These are phyloP conservation scores for Orchestes rusci DNA, from an alignment of 2,888 invertebrate species.

Conservation along the genomic window DNA sequence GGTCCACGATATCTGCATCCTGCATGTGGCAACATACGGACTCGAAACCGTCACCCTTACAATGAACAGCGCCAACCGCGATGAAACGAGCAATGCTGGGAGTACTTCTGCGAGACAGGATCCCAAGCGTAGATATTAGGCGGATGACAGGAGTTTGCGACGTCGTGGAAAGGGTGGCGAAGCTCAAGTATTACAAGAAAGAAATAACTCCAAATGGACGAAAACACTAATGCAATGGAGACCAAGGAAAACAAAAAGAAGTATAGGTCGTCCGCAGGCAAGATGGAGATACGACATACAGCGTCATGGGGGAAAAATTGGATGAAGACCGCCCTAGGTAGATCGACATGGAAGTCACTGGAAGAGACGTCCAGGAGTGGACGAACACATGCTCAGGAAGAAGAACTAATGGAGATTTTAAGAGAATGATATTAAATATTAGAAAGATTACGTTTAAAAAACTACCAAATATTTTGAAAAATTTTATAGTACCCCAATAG, in stretches of 20 bases:
- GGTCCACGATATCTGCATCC: too few relatives aligned
- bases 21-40: background rate
- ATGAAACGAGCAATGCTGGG: background rate
- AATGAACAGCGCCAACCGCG: background rate
- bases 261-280: constrained; percentile 3
- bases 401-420: too few relatives aligned
- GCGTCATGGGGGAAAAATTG: background rate
- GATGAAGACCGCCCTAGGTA: constrained; percentile 2
- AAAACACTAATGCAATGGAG: background rate
- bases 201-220: background rate
- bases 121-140: background rate
- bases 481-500: too few relatives aligned
- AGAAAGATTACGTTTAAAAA: too few relatives aligned
- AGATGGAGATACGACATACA: constrained; percentile 4
- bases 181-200: background rate
- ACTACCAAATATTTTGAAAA: too few relatives aligned
- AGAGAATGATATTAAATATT: too few relatives aligned
- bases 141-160: background rate
- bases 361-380: too few relatives aligned
- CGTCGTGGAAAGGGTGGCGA: background rate
- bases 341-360: constrained; percentile 1
- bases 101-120: background rate
- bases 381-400: too few relatives aligned
- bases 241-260: background rate
- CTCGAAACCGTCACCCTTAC: background rate